Base-by-base conservation (phyloP, 2,797 vertebrate genomes). In the Aselliscus stoliczkanus region DNA sequence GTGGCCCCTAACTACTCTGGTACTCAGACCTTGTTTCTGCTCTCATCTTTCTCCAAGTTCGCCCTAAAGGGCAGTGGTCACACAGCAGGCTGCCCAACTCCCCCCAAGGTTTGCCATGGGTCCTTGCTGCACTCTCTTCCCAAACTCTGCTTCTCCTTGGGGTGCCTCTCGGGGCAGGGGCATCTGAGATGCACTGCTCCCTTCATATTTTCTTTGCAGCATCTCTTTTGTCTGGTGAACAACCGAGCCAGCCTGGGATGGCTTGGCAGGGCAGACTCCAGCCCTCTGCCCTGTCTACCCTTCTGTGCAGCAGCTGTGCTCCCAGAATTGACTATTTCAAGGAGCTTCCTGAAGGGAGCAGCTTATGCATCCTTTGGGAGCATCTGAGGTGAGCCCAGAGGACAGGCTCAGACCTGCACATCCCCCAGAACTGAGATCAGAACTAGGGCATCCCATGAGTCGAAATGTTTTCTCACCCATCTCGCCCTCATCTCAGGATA, bases 31-130 rank as follows among this genome's bases (percentile, higher is more conserved):
- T 75, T 12, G 1, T 54, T 29, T 65, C 52, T 75, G 37, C 52
- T 37, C 34, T 21, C 4, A 8, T 13, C 27, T 44, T 29, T 87
- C 58, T 67, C 79, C 52, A 4, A 58, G 25, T 21, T 37, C 44
- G 37, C 21, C 34, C 13, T 34, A 20, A 70, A 27, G 23, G 21
- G 20, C 0, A 0, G 29, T 18, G 14, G 52, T 81, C 72, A 12
- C 9, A 0, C 2, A 12, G 20, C 2, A 0, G 17, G 10, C 50
- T 4, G 0, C 4, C 7, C 42, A 42, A 42, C 42, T 42, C 47
- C 17, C 52, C 44, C 60, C n/a, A 12, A 29, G 62, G 56, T 42
- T 8, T 8, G 5, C 2, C 3, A 13, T 0, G 4, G 27, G 12
- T 20, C n/a, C 21, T 12, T 50, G 31, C 52, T 60, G 34, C 15